A percentile compares a stretch with the other conserved stretches of the same genome.
Evolutionary conservation across 2,113 vertebrate species (phyloP).

Genomic region (Spheniscus mendiculus): DNA sequence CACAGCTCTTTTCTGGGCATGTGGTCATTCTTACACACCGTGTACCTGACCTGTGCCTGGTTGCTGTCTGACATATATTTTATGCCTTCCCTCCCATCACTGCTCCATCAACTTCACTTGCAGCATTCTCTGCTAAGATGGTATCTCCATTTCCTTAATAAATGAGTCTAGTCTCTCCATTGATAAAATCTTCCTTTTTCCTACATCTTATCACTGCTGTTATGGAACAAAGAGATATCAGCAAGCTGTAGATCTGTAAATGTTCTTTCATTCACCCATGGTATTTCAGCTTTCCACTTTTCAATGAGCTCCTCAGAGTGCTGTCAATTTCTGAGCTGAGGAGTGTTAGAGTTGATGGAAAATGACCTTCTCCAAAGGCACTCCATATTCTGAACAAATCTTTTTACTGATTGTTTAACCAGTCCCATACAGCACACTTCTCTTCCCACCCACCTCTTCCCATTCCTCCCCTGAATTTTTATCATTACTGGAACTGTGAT

Average conservation of each 20-base stretch:
- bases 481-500: background rate
- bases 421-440: background rate
- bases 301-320: constrained; percentile 1
- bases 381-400: background rate
- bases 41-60: background rate
- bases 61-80: background rate
- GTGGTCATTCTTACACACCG: background rate
- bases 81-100: background rate
- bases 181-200: constrained; percentile 70
- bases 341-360: background rate
- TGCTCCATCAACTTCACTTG: background rate
- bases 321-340: background rate
- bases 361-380: constrained; percentile 48
- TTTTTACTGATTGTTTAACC: background rate
- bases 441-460: background rate
- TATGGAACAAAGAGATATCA: constrained; percentile 62
- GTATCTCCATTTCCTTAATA: constrained; percentile 57
- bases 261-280: constrained; percentile 33
- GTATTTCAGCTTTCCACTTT: constrained; percentile 42
- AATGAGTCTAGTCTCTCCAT: constrained; percentile 58
- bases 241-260: constrained; percentile 27
- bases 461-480: background rate
- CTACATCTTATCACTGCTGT: constrained; percentile 53
- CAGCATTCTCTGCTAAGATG: constrained; percentile 51
- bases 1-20: background rate